A percentile compares a stretch with the other conserved stretches of the same genome.
These are phyloP conservation scores for Synanthedon myopaeformis DNA, from an alignment of 2,888 invertebrate genomes.

Conservation along the genomic window DNA sequence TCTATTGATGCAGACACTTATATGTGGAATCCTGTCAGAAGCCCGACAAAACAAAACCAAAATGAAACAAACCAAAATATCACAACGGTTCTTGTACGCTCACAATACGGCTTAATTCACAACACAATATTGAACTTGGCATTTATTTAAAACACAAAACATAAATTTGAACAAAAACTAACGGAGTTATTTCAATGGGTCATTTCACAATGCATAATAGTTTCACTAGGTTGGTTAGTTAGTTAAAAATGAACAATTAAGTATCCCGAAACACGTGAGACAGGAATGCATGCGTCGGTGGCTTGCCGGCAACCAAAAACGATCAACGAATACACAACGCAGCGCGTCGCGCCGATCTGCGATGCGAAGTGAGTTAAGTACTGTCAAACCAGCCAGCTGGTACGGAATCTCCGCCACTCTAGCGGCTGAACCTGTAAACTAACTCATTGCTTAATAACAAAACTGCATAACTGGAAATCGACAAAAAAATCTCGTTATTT, in stretches of 20 bases:
- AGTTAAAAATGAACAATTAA: slow-evolving; percentile 34
- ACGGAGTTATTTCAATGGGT: slow-evolving; percentile 5
- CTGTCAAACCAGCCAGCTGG: slow-evolving; percentile 60
- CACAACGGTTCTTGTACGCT: slow-evolving; percentile 44
- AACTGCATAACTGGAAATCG: neutral
- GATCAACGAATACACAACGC: slow-evolving; percentile 16
- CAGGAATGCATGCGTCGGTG: slow-evolving; percentile 27
- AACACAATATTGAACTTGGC: slow-evolving; percentile 35
- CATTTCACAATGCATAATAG: slow-evolving; percentile 15
- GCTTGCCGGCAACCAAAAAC: slow-evolving; percentile 5
- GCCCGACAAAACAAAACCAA: slow-evolving; percentile 26
- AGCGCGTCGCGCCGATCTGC: slow-evolving; percentile 11
- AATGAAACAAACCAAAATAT: slow-evolving; percentile 47
- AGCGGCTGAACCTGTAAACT: slow-evolving; percentile 53
- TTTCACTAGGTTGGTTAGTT: slow-evolving; percentile 39
- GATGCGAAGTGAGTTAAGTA: slow-evolving; percentile 27
- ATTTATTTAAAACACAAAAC: slow-evolving; percentile 31
- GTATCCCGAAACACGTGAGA: slow-evolving; percentile 42
- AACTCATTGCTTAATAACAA: slow-evolving; percentile 14
- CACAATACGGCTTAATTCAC: slow-evolving; percentile 41
- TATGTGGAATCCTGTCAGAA: neutral
- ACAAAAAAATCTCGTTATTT: too few species aligned
- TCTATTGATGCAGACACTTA: too few species aligned
- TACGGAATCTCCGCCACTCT: slow-evolving; percentile 47
- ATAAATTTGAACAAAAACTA: slow-evolving; percentile 10